phyloP scores from a whole-genome alignment of 2,113 vertebrate genomes.

The Chinchilla lanigera region DNA sequence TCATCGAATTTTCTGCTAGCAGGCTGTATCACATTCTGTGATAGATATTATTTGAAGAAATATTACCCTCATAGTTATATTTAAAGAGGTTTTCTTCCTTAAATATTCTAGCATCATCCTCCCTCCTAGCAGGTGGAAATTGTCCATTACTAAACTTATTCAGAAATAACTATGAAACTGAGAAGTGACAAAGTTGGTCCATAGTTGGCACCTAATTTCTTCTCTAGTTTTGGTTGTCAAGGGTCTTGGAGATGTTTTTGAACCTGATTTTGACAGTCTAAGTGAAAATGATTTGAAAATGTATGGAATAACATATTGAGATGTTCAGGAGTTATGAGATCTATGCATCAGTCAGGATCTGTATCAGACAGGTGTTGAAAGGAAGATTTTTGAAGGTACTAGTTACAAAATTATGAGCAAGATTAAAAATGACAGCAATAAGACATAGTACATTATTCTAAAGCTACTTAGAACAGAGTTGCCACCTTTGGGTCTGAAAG shows the following conservation, averaged over 20 bases:
- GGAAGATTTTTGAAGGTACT: not conserved
- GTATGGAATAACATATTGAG: not conserved
- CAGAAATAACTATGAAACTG: conserved; percentile 31
- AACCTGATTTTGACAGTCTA: not conserved
- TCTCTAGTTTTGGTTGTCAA: not conserved
- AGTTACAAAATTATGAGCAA: not conserved
- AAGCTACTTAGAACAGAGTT: not conserved
- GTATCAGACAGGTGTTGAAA: not conserved
- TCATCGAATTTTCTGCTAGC: conserved; percentile 21
- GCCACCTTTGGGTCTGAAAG: not conserved
- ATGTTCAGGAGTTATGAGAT: not conserved
- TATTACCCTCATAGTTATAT: conserved; percentile 16
- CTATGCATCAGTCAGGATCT: not conserved
- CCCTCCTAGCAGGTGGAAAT: not conserved
- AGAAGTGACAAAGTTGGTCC: not conserved
- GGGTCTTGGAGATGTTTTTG: not conserved
- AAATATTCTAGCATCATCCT: not conserved
- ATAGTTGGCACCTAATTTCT: not conserved
- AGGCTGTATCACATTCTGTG: not conserved
- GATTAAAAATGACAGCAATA: not conserved
- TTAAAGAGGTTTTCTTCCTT: not conserved
- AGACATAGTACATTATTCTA: not conserved
- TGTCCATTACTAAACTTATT: conserved; percentile 40
- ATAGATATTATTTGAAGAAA: conserved; percentile 42
- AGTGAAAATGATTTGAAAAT: not conserved